A percentile compares a stretch with the other conserved stretches of the same genome.
Conservation (phyloP, 2,797 vertebrate species). For the Aulostomus chinensis region DNA sequence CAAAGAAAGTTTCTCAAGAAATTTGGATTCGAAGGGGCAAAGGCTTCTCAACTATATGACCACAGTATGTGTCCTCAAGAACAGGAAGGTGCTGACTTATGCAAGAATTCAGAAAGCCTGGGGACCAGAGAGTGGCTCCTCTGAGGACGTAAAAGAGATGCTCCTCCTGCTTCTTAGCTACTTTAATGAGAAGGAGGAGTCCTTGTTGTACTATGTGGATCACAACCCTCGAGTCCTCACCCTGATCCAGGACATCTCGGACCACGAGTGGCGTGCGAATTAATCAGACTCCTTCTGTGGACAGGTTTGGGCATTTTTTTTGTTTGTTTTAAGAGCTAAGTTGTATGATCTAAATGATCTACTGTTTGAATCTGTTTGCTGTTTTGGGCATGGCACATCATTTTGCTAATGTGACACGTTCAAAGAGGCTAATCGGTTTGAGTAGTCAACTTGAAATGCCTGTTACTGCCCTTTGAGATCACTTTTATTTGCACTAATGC, state of each 20-base stretch:
- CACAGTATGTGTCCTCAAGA: slow-evolving; percentile 30
- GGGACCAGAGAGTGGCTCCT: slow-evolving; percentile 14
- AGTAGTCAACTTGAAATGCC: no score
- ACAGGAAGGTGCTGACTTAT: slow-evolving; percentile 21
- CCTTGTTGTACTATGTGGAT: slow-evolving; percentile 38
- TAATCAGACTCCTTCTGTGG: neutral
- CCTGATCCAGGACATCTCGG: neutral
- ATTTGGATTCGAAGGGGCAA: slow-evolving; percentile 44
- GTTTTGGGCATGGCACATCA: no score
- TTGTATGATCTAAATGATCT: no score
- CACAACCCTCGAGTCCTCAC: slow-evolving; percentile 17
- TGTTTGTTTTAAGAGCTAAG: no score
- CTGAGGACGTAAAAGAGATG: slow-evolving; percentile 36
- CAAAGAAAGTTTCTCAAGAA: slow-evolving; percentile 27
- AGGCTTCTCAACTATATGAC: slow-evolving; percentile 35
- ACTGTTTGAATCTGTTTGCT: no score
- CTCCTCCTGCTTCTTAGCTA: slow-evolving; percentile 31
- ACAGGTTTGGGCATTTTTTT: no score
- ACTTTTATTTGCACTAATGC: no score
- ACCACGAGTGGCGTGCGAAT: neutral
- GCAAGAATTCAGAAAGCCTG: slow-evolving; percentile 22
- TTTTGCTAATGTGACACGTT: no score
- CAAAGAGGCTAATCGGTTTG: no score
- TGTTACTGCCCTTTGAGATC: no score
- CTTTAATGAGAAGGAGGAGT: slow-evolving; percentile 32